These are phyloP conservation scores for Drosophila arizonae DNA, from an alignment of 1,140 invertebrate species.

Conservation along the genomic window DNA sequence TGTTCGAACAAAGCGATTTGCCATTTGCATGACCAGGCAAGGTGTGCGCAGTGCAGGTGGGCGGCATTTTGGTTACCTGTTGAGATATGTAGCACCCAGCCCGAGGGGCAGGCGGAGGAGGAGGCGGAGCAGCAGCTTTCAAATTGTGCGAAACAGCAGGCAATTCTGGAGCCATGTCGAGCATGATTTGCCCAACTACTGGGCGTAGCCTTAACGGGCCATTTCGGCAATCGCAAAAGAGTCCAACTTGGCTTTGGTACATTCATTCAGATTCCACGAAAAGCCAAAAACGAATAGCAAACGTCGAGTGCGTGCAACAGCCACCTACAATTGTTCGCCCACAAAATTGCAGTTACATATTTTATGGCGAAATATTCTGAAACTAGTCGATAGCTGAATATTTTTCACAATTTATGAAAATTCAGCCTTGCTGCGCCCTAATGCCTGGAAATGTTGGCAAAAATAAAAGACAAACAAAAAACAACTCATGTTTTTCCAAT, in stretches of 20 bases:
- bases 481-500: not conserved
- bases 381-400: constrained; percentile 1
- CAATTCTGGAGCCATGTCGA: constrained; percentile 33
- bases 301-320: not conserved
- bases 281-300: not conserved
- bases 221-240: constrained; percentile 7
- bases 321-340: not conserved
- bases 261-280: not conserved
- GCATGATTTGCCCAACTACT: constrained; percentile 44
- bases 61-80: constrained; percentile 54
- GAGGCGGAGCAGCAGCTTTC: constrained; percentile 27
- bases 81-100: constrained; percentile 46
- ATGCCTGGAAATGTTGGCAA: not conserved
- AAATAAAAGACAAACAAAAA: too few species aligned
- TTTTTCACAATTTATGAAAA: not conserved
- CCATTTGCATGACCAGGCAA: constrained; percentile 28
- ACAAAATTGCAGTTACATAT: constrained; percentile 5
- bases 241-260: not conserved
- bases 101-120: constrained; percentile 3
- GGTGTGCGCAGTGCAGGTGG: constrained; percentile 4
- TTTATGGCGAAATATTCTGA: constrained; percentile 4
- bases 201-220: not conserved
- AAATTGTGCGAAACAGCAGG: constrained; percentile 60
- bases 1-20: constrained; percentile 29
- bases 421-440: not conserved